Conservation (phyloP, 2,888 invertebrate species). For the Noctua pronuba region DNA sequence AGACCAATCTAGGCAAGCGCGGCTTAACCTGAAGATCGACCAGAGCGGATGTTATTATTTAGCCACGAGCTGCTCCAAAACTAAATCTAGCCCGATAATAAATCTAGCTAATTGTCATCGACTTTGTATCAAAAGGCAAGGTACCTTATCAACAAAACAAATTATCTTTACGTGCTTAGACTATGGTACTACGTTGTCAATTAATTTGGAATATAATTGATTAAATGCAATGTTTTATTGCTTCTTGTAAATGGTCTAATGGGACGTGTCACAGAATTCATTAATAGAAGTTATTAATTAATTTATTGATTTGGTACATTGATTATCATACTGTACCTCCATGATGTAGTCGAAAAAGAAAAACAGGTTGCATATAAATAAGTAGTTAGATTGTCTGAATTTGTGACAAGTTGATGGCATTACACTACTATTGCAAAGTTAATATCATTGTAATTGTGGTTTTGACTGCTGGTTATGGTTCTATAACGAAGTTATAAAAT, state of each 20-base stretch:
- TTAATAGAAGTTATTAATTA: slow-evolving; percentile 8
- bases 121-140: slow-evolving; percentile 7
- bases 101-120: slow-evolving; percentile 22
- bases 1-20: not conserved
- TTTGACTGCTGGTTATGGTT: too few species aligned
- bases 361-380: not conserved
- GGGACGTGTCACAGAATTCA: slow-evolving; percentile 16
- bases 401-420: not conserved
- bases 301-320: slow-evolving; percentile 9
- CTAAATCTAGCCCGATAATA: slow-evolving; percentile 6
- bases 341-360: not conserved
- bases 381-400: not conserved
- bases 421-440: not conserved
- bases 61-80: not conserved
- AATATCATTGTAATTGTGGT: too few species aligned
- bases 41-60: not conserved
- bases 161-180: slow-evolving; percentile 33
- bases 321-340: too few species aligned
- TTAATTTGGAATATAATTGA: slow-evolving; percentile 32
- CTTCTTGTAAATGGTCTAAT: slow-evolving; percentile 14
- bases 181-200: slow-evolving; percentile 1
- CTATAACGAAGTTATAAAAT: not conserved
- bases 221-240: slow-evolving; percentile 24
- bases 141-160: slow-evolving; percentile 12
- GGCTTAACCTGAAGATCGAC: not conserved